Evolutionary conservation across 2,888 invertebrate species (phyloP).

Genomic region (Ectemnius continuus): DNA sequence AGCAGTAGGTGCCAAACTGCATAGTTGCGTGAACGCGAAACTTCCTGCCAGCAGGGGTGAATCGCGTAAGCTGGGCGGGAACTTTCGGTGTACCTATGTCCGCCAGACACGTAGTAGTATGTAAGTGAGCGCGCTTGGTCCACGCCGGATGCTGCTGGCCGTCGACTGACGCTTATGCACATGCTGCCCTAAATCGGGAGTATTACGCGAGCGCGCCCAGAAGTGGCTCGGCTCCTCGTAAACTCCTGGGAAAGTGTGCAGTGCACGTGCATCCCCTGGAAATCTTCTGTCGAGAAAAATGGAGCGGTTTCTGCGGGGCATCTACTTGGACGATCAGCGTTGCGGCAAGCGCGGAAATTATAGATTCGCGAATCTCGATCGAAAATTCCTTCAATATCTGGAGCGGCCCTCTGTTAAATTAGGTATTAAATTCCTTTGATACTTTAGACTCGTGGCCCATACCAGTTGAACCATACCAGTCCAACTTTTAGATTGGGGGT

Average conservation of each 20-base stretch:
- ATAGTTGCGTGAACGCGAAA: conserved; percentile 13
- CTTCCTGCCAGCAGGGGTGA: neutral
- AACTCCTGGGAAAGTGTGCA: conserved; percentile 13
- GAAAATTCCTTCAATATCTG: conserved; percentile 1
- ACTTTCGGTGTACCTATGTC: neutral
- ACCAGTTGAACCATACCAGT: too few relatives aligned
- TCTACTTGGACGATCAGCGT: too few relatives aligned
- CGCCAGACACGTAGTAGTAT: too few relatives aligned
- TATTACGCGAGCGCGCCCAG: neutral
- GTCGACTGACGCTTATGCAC: neutral
- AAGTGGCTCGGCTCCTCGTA: conserved; percentile 18
- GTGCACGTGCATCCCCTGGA: conserved; percentile 22
- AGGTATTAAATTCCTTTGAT: neutral
- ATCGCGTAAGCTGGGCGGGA: neutral
- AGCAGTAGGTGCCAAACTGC: conserved; percentile 25
- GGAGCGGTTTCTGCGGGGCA: neutral
- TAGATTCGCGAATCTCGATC: neutral
- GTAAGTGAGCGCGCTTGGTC: too few relatives aligned
- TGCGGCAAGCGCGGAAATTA: neutral
- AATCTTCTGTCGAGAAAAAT: conserved; percentile 33
- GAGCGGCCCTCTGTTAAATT: neutral
- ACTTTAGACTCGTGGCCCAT: neutral
- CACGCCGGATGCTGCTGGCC: too few relatives aligned
- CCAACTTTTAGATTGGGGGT: neutral
- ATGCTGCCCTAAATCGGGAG: conserved; percentile 5